phyloP scores from a whole-genome alignment of 1,140 invertebrate species.

The Aricia agestis region DNA sequence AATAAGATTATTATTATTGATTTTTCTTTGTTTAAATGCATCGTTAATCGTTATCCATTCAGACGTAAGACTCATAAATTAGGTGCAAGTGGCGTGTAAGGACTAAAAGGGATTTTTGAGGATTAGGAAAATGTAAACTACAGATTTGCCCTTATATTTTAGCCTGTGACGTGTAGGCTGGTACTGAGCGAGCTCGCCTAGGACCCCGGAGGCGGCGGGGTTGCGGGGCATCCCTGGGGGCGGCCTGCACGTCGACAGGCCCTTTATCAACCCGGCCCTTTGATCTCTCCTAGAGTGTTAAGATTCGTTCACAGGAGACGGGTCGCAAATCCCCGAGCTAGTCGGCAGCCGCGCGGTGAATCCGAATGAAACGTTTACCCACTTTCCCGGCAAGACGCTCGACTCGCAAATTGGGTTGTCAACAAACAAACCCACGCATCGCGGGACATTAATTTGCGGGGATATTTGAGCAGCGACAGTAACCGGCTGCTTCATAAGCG shows the following conservation, averaged over 20 bases:
- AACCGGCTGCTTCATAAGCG: constrained; percentile 2
- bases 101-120: too few species aligned
- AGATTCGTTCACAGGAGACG: neutral
- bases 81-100: too few species aligned
- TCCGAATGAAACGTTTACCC: neutral
- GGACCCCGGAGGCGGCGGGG: too few species aligned
- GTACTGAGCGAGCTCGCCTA: neutral
- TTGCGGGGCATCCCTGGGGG: too few species aligned
- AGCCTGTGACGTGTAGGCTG: too few species aligned
- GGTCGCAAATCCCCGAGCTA: neutral
- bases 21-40: too few species aligned
- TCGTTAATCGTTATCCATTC: too few species aligned
- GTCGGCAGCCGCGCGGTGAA: neutral
- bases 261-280: neutral
- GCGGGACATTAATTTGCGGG: neutral
- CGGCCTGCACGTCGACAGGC: neutral
- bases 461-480: neutral
- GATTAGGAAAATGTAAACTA: too few species aligned
- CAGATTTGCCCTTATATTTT: too few species aligned
- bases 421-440: neutral
- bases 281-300: neutral
- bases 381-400: neutral
- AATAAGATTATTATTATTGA: too few species aligned
- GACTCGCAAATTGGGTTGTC: neutral
- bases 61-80: too few species aligned